Conservation (phyloP, 2,888 invertebrate species). For the Lithosia quadra region DNA sequence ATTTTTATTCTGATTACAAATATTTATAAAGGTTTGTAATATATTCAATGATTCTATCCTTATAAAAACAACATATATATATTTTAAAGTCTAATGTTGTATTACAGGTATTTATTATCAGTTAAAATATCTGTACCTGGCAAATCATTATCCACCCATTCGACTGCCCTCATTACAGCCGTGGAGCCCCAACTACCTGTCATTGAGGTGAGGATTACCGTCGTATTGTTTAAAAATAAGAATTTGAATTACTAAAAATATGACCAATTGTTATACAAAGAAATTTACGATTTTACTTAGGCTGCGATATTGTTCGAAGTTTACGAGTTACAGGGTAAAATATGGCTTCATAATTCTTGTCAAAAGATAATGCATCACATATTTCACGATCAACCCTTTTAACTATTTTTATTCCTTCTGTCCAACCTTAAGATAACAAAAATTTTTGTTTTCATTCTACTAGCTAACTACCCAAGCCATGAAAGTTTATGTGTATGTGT, state of each 20-base stretch:
- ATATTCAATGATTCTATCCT: no score
- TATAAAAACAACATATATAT: no score
- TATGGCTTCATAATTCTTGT: background rate
- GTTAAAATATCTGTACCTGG: conserved; percentile 48
- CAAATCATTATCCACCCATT: conserved; percentile 43
- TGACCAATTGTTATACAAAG: background rate
- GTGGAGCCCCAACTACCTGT: conserved; percentile 56
- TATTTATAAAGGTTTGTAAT: no score
- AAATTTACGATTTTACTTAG: background rate
- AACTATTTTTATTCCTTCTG: background rate
- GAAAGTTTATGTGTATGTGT: no score
- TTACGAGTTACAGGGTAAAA: background rate
- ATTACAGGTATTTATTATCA: conserved; percentile 56
- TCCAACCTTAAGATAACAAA: background rate
- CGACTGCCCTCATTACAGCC: conserved; percentile 43
- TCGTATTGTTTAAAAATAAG: background rate
- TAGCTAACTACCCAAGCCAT: no score
- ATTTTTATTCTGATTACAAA: no score
- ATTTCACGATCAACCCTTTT: background rate
- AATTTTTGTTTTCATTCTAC: background rate
- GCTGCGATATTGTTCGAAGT: background rate
- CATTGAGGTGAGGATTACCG: conserved; percentile 34
- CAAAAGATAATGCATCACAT: background rate
- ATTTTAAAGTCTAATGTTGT: background rate
- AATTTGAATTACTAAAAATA: background rate